A percentile compares a stretch with the other conserved stretches of the same genome.
Evolutionary conservation across 1,140 invertebrate species (phyloP).

Genomic region (Odontomachus brunneus): DNA sequence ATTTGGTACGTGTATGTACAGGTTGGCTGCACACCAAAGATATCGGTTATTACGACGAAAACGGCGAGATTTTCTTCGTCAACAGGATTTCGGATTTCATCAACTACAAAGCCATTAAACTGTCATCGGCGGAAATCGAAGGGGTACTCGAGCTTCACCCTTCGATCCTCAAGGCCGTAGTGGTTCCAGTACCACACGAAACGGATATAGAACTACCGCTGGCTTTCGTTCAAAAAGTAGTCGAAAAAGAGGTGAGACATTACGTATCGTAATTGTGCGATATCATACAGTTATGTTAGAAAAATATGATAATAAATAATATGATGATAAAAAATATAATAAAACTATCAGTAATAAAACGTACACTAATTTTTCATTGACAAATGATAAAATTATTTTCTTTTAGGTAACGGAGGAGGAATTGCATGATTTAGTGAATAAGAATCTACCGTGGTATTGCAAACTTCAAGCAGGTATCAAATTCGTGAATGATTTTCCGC

Average conservation of each 20-base stretch:
- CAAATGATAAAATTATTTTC: neutral
- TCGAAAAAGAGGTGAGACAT: conserved; percentile 76
- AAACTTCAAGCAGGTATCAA: conserved; percentile 86
- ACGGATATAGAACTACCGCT: conserved; percentile 87
- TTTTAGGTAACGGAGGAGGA: conserved; percentile 76
- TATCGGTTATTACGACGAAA: conserved; percentile 83
- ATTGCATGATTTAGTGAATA: conserved; percentile 71
- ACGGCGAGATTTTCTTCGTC: conserved; percentile 84
- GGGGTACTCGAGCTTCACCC: conserved; percentile 86
- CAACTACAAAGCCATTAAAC: conserved; percentile 79
- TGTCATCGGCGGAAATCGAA: conserved; percentile 85
- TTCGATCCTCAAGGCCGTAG: conserved; percentile 87
- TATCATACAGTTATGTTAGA: neutral
- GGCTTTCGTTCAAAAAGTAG: conserved; percentile 86
- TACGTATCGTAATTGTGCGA: neutral
- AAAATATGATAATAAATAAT: too few species aligned
- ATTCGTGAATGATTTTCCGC: conserved; percentile 87
- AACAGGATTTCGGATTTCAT: conserved; percentile 87
- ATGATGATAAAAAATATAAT: too few species aligned
- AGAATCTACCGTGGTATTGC: conserved; percentile 81
- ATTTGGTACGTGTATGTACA: conserved; percentile 25
- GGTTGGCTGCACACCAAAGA: conserved; percentile 75
- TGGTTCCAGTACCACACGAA: conserved; percentile 88
- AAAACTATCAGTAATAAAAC: too few species aligned
- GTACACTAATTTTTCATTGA: too few species aligned